These are phyloP conservation scores for Melieria crassipennis DNA, from an alignment of 2,888 invertebrate species.

Conservation along the genomic window DNA sequence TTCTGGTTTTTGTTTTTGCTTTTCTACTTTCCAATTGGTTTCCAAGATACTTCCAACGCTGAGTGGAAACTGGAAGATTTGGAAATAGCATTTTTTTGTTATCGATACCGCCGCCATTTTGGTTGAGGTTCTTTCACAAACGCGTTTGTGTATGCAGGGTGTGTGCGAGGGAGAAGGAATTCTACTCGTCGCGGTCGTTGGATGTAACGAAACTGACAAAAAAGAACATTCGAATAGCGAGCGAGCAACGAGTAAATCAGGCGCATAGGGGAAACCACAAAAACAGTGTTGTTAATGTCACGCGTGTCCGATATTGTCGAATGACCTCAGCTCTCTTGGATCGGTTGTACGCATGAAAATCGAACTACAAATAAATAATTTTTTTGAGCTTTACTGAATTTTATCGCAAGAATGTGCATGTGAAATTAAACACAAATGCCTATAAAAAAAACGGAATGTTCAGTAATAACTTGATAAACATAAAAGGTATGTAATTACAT, in stretches of 20 bases:
- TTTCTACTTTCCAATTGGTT: slow-evolving; percentile 40
- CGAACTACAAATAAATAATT: too few relatives aligned
- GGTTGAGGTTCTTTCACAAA: slow-evolving; percentile 43
- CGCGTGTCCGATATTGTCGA: too few relatives aligned
- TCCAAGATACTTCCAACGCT: slow-evolving; percentile 20
- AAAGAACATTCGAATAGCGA: slow-evolving; percentile 39
- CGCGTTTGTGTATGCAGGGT: slow-evolving; percentile 44
- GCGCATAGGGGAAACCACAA: not conserved
- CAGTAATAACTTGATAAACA: too few relatives aligned
- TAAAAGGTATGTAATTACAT: too few relatives aligned
- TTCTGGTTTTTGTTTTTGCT: slow-evolving; percentile 49
- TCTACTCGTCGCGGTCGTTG: slow-evolving; percentile 24
- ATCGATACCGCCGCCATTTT: slow-evolving; percentile 57
- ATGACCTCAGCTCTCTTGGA: too few relatives aligned
- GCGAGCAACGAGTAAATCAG: slow-evolving; percentile 17
- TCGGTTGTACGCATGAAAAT: too few relatives aligned
- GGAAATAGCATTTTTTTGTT: slow-evolving; percentile 39
- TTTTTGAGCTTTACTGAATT: too few relatives aligned
- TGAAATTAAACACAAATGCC: too few relatives aligned
- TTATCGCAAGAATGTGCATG: too few relatives aligned
- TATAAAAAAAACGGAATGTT: too few relatives aligned
- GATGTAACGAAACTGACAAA: slow-evolving; percentile 33
- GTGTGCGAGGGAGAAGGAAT: slow-evolving; percentile 43
- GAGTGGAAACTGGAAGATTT: slow-evolving; percentile 31
- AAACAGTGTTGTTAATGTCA: too few relatives aligned